Conservation (phyloP, 2,888 invertebrate species). For the Antheraea yamamai region DNA sequence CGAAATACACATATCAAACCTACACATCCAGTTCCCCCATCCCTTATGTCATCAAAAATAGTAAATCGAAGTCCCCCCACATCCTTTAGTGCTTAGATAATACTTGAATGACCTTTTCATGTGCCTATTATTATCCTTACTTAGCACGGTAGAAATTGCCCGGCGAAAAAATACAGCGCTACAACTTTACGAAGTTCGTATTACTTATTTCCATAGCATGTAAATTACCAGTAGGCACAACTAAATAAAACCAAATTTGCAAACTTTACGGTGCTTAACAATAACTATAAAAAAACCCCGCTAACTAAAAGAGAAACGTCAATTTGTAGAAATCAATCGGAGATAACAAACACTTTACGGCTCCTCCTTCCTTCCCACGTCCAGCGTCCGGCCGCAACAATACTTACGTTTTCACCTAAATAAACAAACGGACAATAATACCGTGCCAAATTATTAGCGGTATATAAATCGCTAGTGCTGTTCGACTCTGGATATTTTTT, state of each 20-base stretch:
- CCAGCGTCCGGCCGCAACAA: constrained; percentile 63
- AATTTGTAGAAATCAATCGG: constrained; percentile 58
- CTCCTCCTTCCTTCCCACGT: constrained; percentile 41
- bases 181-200: not conserved
- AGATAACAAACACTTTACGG: constrained; percentile 42
- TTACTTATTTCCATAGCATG: not conserved
- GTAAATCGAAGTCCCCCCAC: too few relatives aligned
- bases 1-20: too few relatives aligned
- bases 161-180: not conserved
- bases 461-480: constrained; percentile 53
- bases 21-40: too few relatives aligned
- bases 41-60: too few relatives aligned
- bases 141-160: not conserved
- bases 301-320: constrained; percentile 60
- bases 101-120: too few relatives aligned
- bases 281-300: constrained; percentile 29
- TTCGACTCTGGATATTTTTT: not conserved
- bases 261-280: not conserved
- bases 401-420: constrained; percentile 66
- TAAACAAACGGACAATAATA: constrained; percentile 58
- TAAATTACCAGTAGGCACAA: not conserved
- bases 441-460: constrained; percentile 65
- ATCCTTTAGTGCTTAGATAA: too few relatives aligned
- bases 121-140: not conserved
- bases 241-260: not conserved